phyloP scores from a whole-genome alignment of 2,113 vertebrate species.

The Syngnathus typhle region DNA sequence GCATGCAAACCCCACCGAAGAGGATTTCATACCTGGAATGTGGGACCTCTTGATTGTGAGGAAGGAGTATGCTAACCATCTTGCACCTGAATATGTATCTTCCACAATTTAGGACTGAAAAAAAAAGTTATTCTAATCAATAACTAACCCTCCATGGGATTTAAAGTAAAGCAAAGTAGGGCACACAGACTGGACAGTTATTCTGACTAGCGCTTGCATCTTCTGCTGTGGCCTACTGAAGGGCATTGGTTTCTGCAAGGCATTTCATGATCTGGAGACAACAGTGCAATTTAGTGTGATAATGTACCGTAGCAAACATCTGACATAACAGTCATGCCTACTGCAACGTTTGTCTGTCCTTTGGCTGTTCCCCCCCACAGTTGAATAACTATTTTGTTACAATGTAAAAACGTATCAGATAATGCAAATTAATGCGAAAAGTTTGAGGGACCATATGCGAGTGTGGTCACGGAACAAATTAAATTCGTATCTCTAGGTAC shows the following conservation, averaged over 20 bases:
- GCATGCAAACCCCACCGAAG: no score
- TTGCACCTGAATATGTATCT: neutral
- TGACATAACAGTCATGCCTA: conserved; percentile 1
- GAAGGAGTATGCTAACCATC: no score
- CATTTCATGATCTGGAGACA: conserved; percentile 8
- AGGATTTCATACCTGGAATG: no score
- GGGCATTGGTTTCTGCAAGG: conserved; percentile 6
- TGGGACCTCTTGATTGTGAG: no score
- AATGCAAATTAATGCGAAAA: no score
- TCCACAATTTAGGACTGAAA: neutral
- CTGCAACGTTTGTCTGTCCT: neutral
- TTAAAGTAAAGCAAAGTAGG: neutral
- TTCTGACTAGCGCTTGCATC: neutral
- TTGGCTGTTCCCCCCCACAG: neutral
- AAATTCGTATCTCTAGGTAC: no score
- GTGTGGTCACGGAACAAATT: no score
- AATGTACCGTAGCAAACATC: neutral
- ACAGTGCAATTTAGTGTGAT: conserved; percentile 15
- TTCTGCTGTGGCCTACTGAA: neutral
- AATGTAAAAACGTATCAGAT: no score
- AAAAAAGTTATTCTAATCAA: neutral
- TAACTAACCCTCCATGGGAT: neutral
- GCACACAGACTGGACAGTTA: neutral
- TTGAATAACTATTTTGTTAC: no score
- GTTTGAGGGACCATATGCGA: no score